Base-by-base conservation (phyloP, 2,888 invertebrate genomes). In the Drosophila mercatorum region DNA sequence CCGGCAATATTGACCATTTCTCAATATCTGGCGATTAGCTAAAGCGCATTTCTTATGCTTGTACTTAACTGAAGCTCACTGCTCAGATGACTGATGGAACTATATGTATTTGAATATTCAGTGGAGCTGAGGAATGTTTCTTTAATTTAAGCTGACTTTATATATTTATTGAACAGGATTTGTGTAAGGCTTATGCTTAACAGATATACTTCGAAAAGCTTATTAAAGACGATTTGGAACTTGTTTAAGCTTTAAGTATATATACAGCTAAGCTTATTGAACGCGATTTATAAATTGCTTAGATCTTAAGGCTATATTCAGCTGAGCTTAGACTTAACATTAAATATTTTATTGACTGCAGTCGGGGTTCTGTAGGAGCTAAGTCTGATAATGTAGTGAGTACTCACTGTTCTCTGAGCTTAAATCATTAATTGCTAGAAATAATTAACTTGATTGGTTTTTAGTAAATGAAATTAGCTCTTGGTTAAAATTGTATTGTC, bases 11-110 rank as follows among this genome's bases (percentile, higher is more conserved):
- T 22, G 51, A 31, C 38, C 28, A 44, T 40, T 40, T 44, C 26
- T 31, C 66, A 64, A 55, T 51, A 41, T 60, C 28, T 6, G 12
- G 2, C 28, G 34, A 61, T 53, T 53, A 53, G 43, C 61, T 53
- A 44, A 44, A 44, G 38, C 38, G 7, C 6, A 17, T 51, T 51
- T 22, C 17, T 12, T 36, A 22, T 51, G 17, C 11, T 5, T 22
- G 11, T 17, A 11, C 36, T 8, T 36, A 43, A 41, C 41, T 26
- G 22, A 61, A 34, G 26, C 34, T 12, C 11, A 3, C 22, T 43
- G 14, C 14, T 11, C 2, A n/a, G 11, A 7, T 43, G 28, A 22
- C 22, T 34, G 22, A 57, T 57, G 43, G 34, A 57, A 34, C 56
- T 44, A 34, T 44, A n/a, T 22, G 2, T 22, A 22, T 28, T 41